Base-by-base conservation (phyloP, 1,140 invertebrate genomes). In the Hypsibius dujardini region DNA sequence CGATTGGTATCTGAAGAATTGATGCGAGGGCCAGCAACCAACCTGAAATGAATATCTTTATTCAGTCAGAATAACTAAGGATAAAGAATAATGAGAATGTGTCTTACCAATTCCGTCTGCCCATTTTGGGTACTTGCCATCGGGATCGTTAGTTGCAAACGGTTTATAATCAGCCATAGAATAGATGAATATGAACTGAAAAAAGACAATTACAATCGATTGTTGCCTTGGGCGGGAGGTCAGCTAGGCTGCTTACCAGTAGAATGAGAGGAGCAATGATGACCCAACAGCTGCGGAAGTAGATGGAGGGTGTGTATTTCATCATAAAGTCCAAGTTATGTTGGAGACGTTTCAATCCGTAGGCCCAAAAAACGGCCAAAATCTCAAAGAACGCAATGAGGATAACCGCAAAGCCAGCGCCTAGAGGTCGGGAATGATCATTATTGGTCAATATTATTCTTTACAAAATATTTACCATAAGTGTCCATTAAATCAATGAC, bases 91-190 rank as follows among this genome's bases (percentile, higher is more conserved):
- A 28, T 28, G 28, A 28, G 28, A 28, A 28, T 28, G 28, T 28
- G 28, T 71, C 81, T 82, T 83, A 1, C 83, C 82, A 42, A 84
- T 74, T 12, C 75, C 78, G 71, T 82, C 78, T 14, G 79, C 81
- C 82, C 82, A 84, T 1, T 75, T 75, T 2, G 82, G 82, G 73
- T 79, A 83, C 50, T 0, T 75, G 60, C 3, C 73, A 59, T 47
- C 74, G 2, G 15, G 45, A 71, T 42, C 50, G 50, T 56, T 56
- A n/a, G 7, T 56, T 7, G 50, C 50, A n/a, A 56, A 56, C 7
- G 50, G 50, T n/a, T 56, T 56, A n/a, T 56, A 56, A n/a, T 56
- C 50, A 7, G 50, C 50, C 50, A 12, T 71, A 70, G 7, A 74
- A 59, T 46, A 76, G 1, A 14, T 74, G 47, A 76, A 74, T 1